Conservation (phyloP, 2,888 invertebrate genomes). For the Pocota personata region DNA sequence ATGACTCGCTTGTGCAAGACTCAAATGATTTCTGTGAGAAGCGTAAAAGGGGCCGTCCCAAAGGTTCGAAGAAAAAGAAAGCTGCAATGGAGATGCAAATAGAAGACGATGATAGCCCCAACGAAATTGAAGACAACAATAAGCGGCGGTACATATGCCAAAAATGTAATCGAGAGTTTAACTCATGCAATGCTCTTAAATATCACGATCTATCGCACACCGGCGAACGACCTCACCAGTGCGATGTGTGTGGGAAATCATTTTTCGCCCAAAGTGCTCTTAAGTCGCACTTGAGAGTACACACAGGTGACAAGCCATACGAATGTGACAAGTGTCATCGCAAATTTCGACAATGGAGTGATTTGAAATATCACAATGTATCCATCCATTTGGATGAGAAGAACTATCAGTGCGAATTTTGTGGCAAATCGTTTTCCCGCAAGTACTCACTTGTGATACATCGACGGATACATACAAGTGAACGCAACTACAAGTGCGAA, state of each 20-base stretch:
- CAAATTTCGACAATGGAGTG: slow-evolving; percentile 94
- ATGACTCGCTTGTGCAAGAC: background rate
- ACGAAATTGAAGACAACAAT: slow-evolving; percentile 23
- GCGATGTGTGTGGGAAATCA: slow-evolving; percentile 91
- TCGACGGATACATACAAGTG: slow-evolving; percentile 93
- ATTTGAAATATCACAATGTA: slow-evolving; percentile 92
- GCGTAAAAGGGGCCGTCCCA: slow-evolving; percentile 58
- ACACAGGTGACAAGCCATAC: slow-evolving; percentile 93
- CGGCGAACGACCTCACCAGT: slow-evolving; percentile 90
- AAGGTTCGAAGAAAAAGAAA: slow-evolving; percentile 21
- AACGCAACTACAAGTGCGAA: slow-evolving; percentile 93
- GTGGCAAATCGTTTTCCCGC: slow-evolving; percentile 93
- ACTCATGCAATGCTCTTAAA: slow-evolving; percentile 91
- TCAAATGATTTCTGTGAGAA: slow-evolving; percentile 7
- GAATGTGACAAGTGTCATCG: slow-evolving; percentile 90
- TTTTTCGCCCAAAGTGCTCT: slow-evolving; percentile 93
- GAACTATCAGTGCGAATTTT: slow-evolving; percentile 94
- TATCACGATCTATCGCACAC: slow-evolving; percentile 93
- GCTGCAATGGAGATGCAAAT: background rate
- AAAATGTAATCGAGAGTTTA: slow-evolving; percentile 88
- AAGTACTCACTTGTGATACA: slow-evolving; percentile 93
- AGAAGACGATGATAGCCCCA: slow-evolving; percentile 44
- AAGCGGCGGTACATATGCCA: slow-evolving; percentile 77
- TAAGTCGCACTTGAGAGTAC: slow-evolving; percentile 91
- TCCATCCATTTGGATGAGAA: slow-evolving; percentile 92